A percentile compares a stretch with the other conserved stretches of the same genome.
phyloP scores from a whole-genome alignment of 2,888 invertebrate species.

The Bembecia ichneumoniformis region DNA sequence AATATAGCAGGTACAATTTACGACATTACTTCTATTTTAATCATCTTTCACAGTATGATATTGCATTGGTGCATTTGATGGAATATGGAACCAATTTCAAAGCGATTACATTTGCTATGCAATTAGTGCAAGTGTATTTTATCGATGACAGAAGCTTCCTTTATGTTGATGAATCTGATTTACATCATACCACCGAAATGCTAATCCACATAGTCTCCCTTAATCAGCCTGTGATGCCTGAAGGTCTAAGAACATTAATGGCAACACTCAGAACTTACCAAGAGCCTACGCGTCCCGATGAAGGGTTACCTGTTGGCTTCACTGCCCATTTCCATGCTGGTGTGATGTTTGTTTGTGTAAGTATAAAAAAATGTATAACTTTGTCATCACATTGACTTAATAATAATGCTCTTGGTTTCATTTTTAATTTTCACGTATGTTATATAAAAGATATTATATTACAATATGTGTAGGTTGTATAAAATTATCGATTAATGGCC shows the following conservation, averaged over 20 bases:
- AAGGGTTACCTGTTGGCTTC: conserved; percentile 83
- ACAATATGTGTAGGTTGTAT: too few species aligned
- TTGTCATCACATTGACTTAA: too few species aligned
- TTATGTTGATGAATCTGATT: conserved; percentile 85
- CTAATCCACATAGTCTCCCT: conserved; percentile 83
- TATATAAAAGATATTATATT: too few species aligned
- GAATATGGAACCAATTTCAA: conserved; percentile 86
- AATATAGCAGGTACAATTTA: too few species aligned
- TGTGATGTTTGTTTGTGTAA: conserved; percentile 85
- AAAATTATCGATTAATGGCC: too few species aligned
- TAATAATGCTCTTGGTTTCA: too few species aligned
- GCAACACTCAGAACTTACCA: conserved; percentile 84
- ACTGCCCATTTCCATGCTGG: conserved; percentile 94
- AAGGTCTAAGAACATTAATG: conserved; percentile 85
- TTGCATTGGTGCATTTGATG: conserved; percentile 86
- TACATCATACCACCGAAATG: conserved; percentile 89
- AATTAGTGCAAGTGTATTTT: conserved; percentile 88
- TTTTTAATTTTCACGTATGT: too few species aligned
- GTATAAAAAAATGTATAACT: conserved; percentile 24
- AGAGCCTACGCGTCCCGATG: conserved; percentile 78
- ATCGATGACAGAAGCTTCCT: conserved; percentile 85
- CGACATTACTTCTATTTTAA: too few species aligned
- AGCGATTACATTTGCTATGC: conserved; percentile 92
- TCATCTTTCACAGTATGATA: conserved; percentile 75
- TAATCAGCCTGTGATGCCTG: conserved; percentile 83